These are phyloP conservation scores for Parapristionchus giblindavisi DNA, from an alignment of 2,888 invertebrate species.

Conservation along the genomic window DNA sequence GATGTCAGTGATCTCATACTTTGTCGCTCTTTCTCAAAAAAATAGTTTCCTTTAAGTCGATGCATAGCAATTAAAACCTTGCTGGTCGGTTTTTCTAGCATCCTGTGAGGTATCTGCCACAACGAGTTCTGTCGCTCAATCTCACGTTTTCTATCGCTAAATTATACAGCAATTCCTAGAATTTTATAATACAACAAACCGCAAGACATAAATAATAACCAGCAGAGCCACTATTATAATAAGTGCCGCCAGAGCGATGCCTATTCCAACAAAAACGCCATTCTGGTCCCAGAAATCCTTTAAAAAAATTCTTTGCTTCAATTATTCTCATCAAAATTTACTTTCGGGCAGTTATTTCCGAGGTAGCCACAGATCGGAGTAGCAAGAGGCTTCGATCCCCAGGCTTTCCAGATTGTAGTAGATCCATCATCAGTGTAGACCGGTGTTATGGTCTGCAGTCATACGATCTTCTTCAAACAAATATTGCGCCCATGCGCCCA, in stretches of 20 bases:
- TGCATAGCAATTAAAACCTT: not conserved
- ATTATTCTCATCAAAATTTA: not conserved
- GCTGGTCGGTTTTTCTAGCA: conserved; percentile 13
- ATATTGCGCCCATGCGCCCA: no score
- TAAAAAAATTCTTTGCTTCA: not conserved
- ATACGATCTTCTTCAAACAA: not conserved
- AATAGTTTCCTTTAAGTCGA: not conserved
- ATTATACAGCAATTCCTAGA: not conserved
- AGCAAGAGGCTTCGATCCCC: conserved; percentile 4
- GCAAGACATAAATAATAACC: conserved; percentile 4
- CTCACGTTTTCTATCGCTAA: conserved; percentile 5
- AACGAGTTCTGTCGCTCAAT: conserved; percentile 28
- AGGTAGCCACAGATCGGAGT: conserved; percentile 27
- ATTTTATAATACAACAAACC: not conserved
- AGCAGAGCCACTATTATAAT: not conserved
- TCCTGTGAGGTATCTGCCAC: conserved; percentile 27
- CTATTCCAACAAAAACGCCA: conserved; percentile 31
- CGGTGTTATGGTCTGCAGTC: not conserved
- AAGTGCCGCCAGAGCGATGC: not conserved
- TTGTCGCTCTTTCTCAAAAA: conserved; percentile 27
- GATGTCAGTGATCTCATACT: conserved; percentile 27
- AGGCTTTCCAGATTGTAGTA: not conserved
- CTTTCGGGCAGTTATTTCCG: conserved; percentile 30
- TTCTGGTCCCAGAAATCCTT: conserved; percentile 37
- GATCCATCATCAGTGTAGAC: not conserved